A percentile compares a stretch with the other conserved stretches of the same genome.
Evolutionary conservation across 2,797 vertebrate species (phyloP).

Genomic region (Chelonia mydas): DNA sequence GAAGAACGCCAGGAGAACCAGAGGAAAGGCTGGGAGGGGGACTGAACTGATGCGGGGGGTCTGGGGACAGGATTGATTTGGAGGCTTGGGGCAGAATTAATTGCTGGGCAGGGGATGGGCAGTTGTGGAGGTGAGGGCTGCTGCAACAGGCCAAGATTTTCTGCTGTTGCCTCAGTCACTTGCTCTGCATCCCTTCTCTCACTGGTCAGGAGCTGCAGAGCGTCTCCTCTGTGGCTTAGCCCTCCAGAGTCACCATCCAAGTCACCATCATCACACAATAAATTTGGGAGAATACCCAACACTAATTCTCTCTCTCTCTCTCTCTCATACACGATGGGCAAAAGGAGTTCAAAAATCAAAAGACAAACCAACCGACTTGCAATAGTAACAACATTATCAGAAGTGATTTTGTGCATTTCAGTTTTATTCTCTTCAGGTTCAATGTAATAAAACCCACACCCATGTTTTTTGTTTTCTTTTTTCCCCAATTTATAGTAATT

Average conservation of each 20-base stretch:
- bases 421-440: not conserved
- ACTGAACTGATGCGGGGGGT: no score
- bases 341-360: not conserved
- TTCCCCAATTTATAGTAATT: not conserved
- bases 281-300: not conserved
- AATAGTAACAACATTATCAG: not conserved
- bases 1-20: no score
- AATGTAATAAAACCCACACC: not conserved
- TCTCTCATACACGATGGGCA: not conserved
- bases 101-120: no score
- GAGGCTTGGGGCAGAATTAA: no score
- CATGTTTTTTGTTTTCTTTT: not conserved
- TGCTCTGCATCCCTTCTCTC: no score
- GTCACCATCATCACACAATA: not conserved
- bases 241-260: not conserved
- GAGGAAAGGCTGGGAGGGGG: no score
- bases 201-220: no score
- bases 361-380: not conserved
- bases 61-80: no score
- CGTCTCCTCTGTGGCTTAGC: not conserved
- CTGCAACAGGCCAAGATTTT: no score
- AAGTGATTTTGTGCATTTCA: not conserved
- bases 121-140: no score
- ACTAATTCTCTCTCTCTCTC: not conserved
- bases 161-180: no score